These are phyloP conservation scores for Umimayanthus kanabou DNA, from an alignment of 92 coral and sea anemone genomes.

Conservation along the genomic window DNA sequence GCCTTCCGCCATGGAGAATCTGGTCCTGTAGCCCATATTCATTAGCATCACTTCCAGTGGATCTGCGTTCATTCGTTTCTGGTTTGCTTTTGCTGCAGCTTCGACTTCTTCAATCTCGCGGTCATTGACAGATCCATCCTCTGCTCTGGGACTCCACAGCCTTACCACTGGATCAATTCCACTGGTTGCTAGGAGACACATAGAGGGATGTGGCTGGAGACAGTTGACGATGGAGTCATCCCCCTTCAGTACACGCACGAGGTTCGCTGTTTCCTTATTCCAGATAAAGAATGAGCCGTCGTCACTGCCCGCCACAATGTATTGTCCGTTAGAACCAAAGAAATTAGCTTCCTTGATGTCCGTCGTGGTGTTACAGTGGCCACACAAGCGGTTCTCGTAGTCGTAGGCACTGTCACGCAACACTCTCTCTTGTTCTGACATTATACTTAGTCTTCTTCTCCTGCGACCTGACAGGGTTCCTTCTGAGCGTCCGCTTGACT, in stretches of 20 bases:
- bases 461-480: constrained; percentile 54
- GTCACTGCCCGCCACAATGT: constrained; percentile 96
- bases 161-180: constrained; percentile 98
- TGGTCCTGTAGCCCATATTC: constrained; percentile 92
- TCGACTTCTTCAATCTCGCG: constrained; percentile 86
- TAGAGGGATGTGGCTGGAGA: constrained; percentile 94
- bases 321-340: constrained; percentile 95
- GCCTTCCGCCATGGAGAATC: constrained; percentile 81
- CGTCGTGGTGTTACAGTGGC: constrained; percentile 98
- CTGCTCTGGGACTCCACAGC: constrained; percentile 91
- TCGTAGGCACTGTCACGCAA: constrained; percentile 79
- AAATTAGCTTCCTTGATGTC: constrained; percentile 98
- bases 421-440: constrained; percentile 80
- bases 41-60: constrained; percentile 97
- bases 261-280: constrained; percentile 92
- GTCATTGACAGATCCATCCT: constrained; percentile 59
- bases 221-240: constrained; percentile 99
- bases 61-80: constrained; percentile 98
- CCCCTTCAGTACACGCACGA: constrained; percentile 88
- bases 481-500: constrained; percentile 44
- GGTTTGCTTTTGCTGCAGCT: constrained; percentile 96
- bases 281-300: constrained; percentile 97
- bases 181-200: constrained; percentile 95
- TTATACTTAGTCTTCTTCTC: constrained; percentile 71
- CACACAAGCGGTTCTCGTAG: constrained; percentile 87